A percentile compares a stretch with the other conserved stretches of the same genome.
Conservation (phyloP, 2,113 vertebrate species). For the Pristiophorus japonicus region DNA sequence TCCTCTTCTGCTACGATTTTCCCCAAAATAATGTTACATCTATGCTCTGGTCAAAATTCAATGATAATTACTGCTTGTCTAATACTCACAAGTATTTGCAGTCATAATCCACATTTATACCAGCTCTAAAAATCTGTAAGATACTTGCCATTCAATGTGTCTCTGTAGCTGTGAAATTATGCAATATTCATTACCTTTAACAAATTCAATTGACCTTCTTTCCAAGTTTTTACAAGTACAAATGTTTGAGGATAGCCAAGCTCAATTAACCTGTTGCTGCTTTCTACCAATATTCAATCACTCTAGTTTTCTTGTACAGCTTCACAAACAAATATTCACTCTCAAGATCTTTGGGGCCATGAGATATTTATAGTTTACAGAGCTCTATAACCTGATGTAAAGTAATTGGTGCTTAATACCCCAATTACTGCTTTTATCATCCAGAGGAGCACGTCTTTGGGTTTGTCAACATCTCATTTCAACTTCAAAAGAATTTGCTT, state of each 20-base stretch:
- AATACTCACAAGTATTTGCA: background rate
- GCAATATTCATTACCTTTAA: background rate
- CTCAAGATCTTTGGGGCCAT: background rate
- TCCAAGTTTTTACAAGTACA: background rate
- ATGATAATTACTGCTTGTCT: background rate
- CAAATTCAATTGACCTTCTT: background rate
- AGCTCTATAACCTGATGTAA: background rate
- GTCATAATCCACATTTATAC: background rate
- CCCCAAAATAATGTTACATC: background rate
- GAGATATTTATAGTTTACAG: background rate
- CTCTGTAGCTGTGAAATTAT: background rate
- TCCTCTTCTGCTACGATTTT: background rate
- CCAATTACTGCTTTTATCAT: constrained; percentile 40
- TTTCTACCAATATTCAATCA: background rate
- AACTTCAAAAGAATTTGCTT: constrained; percentile 43
- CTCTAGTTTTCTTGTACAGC: background rate
- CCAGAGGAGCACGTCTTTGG: background rate
- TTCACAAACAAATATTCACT: constrained; percentile 16
- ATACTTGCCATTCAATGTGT: background rate
- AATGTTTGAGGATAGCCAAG: background rate
- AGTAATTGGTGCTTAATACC: constrained; percentile 24
- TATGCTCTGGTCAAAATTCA: background rate
- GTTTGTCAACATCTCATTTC: constrained; percentile 39
- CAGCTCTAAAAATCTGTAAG: background rate
- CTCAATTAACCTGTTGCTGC: background rate